Evolutionary conservation across 2,888 invertebrate species (phyloP).

Genomic region (Caenorhabditis zanzibari): DNA sequence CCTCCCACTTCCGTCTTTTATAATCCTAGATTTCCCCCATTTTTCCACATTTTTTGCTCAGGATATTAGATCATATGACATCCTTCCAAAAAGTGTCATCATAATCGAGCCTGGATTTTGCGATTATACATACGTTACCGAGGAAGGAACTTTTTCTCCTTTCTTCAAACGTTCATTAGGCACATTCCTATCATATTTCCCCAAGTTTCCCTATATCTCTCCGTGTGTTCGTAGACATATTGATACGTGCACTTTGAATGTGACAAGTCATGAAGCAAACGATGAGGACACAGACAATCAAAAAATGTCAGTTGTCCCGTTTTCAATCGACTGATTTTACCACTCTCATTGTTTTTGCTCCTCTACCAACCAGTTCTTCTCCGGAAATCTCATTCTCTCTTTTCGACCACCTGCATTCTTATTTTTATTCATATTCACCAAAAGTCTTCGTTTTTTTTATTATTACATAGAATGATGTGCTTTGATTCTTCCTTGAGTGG

Average conservation of each 20-base stretch:
- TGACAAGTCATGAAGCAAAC: constrained; percentile 5
- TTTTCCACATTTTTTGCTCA: constrained; percentile 12
- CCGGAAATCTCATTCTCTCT: neutral
- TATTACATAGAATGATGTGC: constrained; percentile 6
- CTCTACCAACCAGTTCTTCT: neutral
- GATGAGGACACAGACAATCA: constrained; percentile 39
- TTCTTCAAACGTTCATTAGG: constrained; percentile 33
- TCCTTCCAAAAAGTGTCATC: constrained; percentile 24
- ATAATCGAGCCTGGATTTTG: neutral
- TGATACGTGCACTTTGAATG: constrained; percentile 14
- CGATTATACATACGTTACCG: constrained; percentile 9
- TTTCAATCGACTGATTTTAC: constrained; percentile 49
- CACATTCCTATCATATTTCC: constrained; percentile 7
- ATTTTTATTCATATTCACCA: neutral
- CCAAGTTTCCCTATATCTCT: neutral
- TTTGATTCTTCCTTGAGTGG: constrained; percentile 1
- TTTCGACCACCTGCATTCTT: neutral
- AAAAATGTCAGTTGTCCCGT: constrained; percentile 48
- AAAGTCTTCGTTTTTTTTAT: neutral
- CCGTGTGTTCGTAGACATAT: constrained; percentile 1
- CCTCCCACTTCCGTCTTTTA: constrained; percentile 23
- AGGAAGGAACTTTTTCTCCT: neutral
- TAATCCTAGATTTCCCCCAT: constrained; percentile 43
- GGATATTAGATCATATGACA: constrained; percentile 28
- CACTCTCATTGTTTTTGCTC: constrained; percentile 33